phyloP scores from a whole-genome alignment of 2,888 invertebrate genomes.

The Hesperia comma region DNA sequence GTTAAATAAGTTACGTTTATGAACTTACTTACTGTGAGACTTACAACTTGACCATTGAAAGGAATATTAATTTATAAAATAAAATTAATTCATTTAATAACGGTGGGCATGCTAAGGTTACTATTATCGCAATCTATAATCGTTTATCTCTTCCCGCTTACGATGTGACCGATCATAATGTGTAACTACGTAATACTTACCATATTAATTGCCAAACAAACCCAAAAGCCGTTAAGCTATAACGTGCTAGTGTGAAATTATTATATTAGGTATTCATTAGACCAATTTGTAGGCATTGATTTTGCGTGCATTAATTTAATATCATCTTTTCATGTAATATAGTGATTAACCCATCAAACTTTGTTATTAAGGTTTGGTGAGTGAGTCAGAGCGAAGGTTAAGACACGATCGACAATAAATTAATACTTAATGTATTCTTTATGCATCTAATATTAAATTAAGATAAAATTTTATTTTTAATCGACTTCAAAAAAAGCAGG shows the following conservation, averaged over 20 bases:
- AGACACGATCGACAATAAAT: not conserved
- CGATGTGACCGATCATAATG: not conserved
- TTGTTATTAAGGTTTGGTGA: conserved; percentile 43
- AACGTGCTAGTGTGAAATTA: conserved; percentile 32
- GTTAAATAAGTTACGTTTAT: too few species aligned
- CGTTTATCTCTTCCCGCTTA: not conserved
- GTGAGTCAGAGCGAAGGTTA: not conserved
- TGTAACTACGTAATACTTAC: conserved; percentile 21
- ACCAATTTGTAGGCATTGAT: conserved; percentile 37
- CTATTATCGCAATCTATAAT: not conserved
- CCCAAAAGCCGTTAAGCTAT: conserved; percentile 25
- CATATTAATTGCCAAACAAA: conserved; percentile 36
- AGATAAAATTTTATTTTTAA: too few species aligned
- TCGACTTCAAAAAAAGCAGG: too few species aligned
- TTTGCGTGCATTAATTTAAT: conserved; percentile 30
- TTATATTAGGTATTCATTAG: conserved; percentile 36
- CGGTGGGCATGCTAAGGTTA: too few species aligned
- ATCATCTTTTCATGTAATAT: conserved; percentile 7
- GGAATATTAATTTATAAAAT: too few species aligned
- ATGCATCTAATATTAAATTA: not conserved
- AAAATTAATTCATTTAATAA: too few species aligned
- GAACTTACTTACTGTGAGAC: too few species aligned
- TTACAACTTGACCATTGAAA: too few species aligned
- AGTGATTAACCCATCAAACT: conserved; percentile 11
- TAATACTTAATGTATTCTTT: not conserved